A percentile compares a stretch with the other conserved stretches of the same genome.
phyloP scores from a whole-genome alignment of 2,797 vertebrate species.

The Cetoscarus ocellatus region DNA sequence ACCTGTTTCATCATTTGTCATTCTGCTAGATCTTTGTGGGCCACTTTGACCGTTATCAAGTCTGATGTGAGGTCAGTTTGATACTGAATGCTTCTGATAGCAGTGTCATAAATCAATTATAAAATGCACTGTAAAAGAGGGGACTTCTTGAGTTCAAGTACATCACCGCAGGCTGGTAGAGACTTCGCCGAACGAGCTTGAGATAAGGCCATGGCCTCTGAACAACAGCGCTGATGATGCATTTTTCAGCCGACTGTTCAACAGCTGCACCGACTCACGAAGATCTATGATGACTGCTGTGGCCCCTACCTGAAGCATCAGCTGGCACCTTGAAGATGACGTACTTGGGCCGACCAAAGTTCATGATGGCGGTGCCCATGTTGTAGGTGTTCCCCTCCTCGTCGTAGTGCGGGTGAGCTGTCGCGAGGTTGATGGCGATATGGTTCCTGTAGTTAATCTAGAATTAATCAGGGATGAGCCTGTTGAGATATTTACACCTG shows the following conservation, averaged over 20 bases:
- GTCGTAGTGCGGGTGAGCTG: conserved; percentile 96
- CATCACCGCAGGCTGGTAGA: too few relatives aligned
- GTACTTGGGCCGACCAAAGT: conserved; percentile 90
- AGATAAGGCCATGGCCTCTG: too few relatives aligned
- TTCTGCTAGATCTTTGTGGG: background rate
- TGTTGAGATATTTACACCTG: too few relatives aligned
- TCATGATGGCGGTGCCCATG: conserved; percentile 92
- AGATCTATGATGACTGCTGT: too few relatives aligned
- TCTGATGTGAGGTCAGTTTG: background rate
- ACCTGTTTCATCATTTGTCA: background rate
- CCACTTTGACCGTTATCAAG: background rate
- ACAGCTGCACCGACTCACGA: too few relatives aligned
- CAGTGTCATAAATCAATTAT: conserved; percentile 13
- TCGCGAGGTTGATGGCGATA: conserved; percentile 89
- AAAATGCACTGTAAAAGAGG: background rate
- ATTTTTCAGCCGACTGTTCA: too few relatives aligned
- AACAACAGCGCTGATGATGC: too few relatives aligned
- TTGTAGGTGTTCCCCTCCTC: conserved; percentile 91
- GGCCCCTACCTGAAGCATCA: conserved; percentile 82
- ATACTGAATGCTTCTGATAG: background rate
- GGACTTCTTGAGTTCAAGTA: background rate
- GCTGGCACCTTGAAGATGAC: conserved; percentile 91
- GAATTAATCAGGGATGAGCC: background rate
- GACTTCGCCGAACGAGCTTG: background rate
- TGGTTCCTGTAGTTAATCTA: conserved; percentile 93